Percentiles rank a stretch among this genome's conserved stretches.
Evolutionary conservation across 35 echinoderm and acorn worm genomes (phyloP).

Genomic region (Patiria miniata): DNA sequence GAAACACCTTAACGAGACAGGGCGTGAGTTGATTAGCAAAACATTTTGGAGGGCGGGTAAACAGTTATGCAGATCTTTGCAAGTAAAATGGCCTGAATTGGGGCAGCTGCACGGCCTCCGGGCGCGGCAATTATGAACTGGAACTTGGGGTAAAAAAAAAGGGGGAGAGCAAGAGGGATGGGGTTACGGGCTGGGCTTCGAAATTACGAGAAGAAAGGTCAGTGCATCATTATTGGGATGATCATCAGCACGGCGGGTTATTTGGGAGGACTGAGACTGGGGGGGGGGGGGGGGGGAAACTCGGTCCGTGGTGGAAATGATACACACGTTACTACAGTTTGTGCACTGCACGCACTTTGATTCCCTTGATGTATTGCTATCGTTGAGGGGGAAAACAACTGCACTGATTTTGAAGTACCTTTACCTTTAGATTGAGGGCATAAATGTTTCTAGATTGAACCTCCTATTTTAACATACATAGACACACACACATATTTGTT

Average conservation of each 20-base stretch:
- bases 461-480: no score
- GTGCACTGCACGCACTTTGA: no score
- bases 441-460: no score
- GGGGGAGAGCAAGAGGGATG: no score
- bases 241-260: not conserved
- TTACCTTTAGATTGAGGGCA: no score
- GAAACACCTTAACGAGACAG: conserved; percentile 25
- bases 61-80: conserved; percentile 30
- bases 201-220: not conserved
- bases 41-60: conserved; percentile 30
- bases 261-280: not conserved
- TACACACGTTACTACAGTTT: no score
- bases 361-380: no score
- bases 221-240: conserved; percentile 12
- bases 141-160: not conserved
- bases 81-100: conserved; percentile 14
- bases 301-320: no score
- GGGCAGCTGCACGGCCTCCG: conserved; percentile 23
- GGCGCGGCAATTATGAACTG: conserved; percentile 17
- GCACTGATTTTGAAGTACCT: no score
- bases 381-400: no score
- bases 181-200: no score
- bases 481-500: no score
- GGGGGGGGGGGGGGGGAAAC: not conserved
- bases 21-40: conserved; percentile 28